phyloP scores from a whole-genome alignment of 2,888 invertebrate genomes.

The Spialia ferax region DNA sequence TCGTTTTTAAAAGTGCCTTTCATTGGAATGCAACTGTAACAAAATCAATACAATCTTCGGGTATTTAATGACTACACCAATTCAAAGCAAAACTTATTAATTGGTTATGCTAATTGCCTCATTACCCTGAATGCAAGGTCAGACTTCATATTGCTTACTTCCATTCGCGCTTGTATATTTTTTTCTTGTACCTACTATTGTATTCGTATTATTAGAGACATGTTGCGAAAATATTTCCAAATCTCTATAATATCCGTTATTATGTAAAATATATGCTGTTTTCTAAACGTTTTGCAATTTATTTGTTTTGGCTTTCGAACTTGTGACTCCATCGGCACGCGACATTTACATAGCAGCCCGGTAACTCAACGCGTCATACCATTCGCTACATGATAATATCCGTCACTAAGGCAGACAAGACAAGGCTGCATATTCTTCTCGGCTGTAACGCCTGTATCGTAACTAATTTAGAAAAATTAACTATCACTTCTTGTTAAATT shows the following conservation, averaged over 20 bases:
- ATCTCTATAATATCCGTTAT: constrained; percentile 59
- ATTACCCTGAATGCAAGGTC: constrained; percentile 48
- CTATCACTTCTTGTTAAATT: neutral
- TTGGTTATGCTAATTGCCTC: constrained; percentile 32
- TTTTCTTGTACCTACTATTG: constrained; percentile 15
- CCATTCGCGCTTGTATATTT: constrained; percentile 46
- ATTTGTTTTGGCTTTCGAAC: constrained; percentile 71
- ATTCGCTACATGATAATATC: constrained; percentile 38
- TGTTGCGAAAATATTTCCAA: constrained; percentile 50
- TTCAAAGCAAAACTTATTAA: constrained; percentile 23
- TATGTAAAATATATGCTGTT: constrained; percentile 68
- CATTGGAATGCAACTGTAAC: neutral
- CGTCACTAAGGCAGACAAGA: constrained; percentile 16
- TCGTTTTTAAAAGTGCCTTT: neutral
- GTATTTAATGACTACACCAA: neutral
- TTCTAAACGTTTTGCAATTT: constrained; percentile 77
- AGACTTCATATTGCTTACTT: constrained; percentile 42
- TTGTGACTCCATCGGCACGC: constrained; percentile 81
- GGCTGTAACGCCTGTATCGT: too few species aligned
- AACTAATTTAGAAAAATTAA: neutral
- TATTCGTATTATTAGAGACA: constrained; percentile 39
- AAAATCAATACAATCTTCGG: neutral
- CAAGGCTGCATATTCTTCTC: constrained; percentile 13
- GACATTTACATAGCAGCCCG: constrained; percentile 77
- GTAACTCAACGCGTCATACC: constrained; percentile 55